phyloP scores from a whole-genome alignment of 2,797 vertebrate genomes.

The Gephyroberyx darwinii region DNA sequence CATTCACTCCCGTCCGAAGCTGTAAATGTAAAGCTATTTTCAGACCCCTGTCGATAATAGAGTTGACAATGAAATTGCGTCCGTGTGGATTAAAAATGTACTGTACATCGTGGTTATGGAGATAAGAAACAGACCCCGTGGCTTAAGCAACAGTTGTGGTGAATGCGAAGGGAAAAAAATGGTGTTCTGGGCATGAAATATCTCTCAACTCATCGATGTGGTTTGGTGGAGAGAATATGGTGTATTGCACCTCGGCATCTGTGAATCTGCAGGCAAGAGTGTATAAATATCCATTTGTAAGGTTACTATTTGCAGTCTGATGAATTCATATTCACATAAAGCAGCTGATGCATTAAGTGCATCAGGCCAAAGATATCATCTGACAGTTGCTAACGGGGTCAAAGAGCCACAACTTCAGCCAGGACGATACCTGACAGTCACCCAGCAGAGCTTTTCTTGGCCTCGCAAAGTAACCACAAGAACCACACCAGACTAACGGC shows the following conservation, averaged over 20 bases:
- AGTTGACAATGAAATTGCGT: constrained; percentile 6
- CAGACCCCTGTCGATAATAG: constrained; percentile 8
- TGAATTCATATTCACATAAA: constrained; percentile 53
- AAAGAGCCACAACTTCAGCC: constrained; percentile 39
- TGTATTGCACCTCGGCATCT: constrained; percentile 40
- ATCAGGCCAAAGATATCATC: constrained; percentile 47
- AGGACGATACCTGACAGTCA: constrained; percentile 36
- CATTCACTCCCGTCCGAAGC: constrained; percentile 34
- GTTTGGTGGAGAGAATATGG: constrained; percentile 13
- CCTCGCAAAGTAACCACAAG: constrained; percentile 8
- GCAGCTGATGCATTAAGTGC: constrained; percentile 49
- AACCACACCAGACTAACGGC: constrained; percentile 16
- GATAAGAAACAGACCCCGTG: constrained; percentile 18
- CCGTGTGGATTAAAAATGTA: not conserved
- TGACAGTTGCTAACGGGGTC: constrained; percentile 38
- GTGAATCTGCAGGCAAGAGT: constrained; percentile 30
- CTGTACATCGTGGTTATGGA: not conserved
- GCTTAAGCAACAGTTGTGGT: constrained; percentile 17
- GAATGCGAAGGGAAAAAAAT: not conserved
- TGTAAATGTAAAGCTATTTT: constrained; percentile 40
- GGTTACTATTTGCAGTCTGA: constrained; percentile 52
- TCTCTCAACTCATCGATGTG: constrained; percentile 22
- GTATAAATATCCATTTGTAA: constrained; percentile 44
- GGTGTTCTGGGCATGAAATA: constrained; percentile 15
- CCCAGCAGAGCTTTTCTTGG: constrained; percentile 22